These are phyloP conservation scores for Oryzias javanicus DNA, from an alignment of 2,113 vertebrate species.

Conservation along the genomic window DNA sequence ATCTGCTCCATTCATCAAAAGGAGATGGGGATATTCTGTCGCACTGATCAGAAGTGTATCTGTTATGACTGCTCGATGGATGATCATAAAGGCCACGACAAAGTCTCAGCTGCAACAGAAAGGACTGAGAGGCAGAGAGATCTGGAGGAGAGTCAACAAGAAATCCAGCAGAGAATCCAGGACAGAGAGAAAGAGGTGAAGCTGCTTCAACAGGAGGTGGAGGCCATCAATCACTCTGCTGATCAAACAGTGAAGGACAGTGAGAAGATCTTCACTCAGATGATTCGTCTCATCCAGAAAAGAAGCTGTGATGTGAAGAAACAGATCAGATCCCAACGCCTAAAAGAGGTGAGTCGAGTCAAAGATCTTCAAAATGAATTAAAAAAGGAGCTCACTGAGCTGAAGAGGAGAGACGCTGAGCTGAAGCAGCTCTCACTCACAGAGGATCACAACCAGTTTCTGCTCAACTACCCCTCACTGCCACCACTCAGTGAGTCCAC, in stretches of 20 bases:
- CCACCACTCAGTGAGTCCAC: no score
- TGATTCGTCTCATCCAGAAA: background rate
- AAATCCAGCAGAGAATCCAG: background rate
- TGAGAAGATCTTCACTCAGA: conserved; percentile 8
- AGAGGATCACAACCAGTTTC: background rate
- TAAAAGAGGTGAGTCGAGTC: background rate
- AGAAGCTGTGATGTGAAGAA: background rate
- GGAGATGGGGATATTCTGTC: no score
- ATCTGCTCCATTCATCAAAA: no score
- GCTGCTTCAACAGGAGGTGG: background rate
- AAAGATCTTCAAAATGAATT: background rate
- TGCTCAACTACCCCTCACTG: background rate
- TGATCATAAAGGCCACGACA: no score
- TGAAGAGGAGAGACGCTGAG: background rate
- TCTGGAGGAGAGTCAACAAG: background rate
- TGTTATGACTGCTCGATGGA: no score
- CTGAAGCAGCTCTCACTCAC: background rate
- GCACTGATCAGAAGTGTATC: no score
- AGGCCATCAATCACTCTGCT: background rate
- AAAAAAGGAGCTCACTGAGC: background rate
- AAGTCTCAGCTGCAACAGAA: no score
- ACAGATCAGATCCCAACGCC: background rate
- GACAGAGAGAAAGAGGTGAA: background rate
- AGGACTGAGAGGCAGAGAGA: conserved; percentile 5
- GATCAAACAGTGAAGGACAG: conserved; percentile 2